Conservation (phyloP, 2,797 vertebrate genomes). For the Squalus acanthias region DNA sequence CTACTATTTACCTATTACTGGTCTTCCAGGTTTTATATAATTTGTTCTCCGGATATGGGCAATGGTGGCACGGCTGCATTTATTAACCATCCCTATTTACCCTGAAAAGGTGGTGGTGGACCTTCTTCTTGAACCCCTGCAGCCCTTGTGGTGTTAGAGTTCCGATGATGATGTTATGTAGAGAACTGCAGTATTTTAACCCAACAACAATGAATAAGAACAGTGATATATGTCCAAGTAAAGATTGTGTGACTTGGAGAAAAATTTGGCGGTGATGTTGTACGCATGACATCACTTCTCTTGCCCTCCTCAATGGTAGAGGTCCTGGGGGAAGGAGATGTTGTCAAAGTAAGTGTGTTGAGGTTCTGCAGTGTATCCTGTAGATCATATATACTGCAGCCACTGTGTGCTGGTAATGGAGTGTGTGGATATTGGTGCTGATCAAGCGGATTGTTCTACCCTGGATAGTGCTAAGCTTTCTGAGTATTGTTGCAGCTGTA, state of each 20-base stretch:
- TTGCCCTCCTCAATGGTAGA: not conserved
- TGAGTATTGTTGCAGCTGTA: not conserved
- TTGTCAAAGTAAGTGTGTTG: not conserved
- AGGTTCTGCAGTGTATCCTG: not conserved
- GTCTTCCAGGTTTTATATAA: not conserved
- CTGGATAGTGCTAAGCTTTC: not conserved
- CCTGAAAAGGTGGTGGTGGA: not conserved
- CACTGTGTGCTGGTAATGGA: not conserved
- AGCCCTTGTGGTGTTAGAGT: not conserved
- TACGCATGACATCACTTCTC: not conserved
- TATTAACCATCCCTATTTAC: not conserved
- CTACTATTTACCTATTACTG: not conserved
- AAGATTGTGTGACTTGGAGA: not conserved
- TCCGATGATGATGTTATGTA: not conserved
- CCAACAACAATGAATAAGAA: not conserved
- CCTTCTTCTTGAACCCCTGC: not conserved
- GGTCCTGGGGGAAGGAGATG: not conserved
- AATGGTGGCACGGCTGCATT: not conserved
- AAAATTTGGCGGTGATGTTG: not conserved
- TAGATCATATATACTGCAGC: not conserved
- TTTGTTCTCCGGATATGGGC: not conserved
- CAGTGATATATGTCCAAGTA: not conserved
- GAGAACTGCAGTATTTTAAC: not conserved
- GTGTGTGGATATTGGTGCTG: not conserved
- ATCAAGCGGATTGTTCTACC: not conserved